Conservation (phyloP, 92 coral and sea anemone genomes). For the Siderastrea radians region DNA sequence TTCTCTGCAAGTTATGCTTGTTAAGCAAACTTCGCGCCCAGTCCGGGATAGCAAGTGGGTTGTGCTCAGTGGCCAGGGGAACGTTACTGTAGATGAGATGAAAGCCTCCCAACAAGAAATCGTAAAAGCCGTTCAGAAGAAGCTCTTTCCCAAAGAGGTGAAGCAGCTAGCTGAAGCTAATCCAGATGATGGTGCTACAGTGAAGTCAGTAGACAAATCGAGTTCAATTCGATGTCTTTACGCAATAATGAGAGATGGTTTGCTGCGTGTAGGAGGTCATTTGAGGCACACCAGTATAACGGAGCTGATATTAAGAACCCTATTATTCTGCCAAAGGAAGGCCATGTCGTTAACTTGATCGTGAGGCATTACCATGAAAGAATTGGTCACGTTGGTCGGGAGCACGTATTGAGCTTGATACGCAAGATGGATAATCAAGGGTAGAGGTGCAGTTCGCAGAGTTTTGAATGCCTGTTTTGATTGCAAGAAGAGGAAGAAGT, state of each 20-base stretch:
- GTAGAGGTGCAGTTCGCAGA: constrained; percentile 41
- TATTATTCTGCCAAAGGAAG: constrained; percentile 61
- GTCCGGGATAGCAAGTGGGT: constrained; percentile 2
- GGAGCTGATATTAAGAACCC: constrained; percentile 47
- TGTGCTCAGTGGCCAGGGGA: not conserved
- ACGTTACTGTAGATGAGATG: constrained; percentile 48
- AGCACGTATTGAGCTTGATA: constrained; percentile 44
- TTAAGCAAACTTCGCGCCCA: not conserved
- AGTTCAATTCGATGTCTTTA: constrained; percentile 50
- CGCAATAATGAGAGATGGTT: constrained; percentile 49
- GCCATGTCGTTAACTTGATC: constrained; percentile 51
- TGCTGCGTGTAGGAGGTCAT: constrained; percentile 66
- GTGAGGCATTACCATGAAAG: constrained; percentile 36
- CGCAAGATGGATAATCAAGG: constrained; percentile 59
- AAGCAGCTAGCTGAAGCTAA: not conserved
- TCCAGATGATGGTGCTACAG: not conserved
- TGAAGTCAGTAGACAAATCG: constrained; percentile 51
- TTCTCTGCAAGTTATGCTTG: constrained; percentile 47
- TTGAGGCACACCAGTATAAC: constrained; percentile 43
- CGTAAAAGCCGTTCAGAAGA: constrained; percentile 40
- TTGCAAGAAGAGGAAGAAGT: constrained; percentile 54
- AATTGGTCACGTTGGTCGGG: constrained; percentile 57
- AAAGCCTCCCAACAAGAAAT: constrained; percentile 48
- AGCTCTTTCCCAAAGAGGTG: constrained; percentile 42
- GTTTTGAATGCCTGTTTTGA: constrained; percentile 46